Percentiles rank a stretch among this genome's conserved stretches.
These are phyloP conservation scores for Corythornis madagascariensis DNA, from an alignment of 2,113 vertebrate species.

Conservation along the genomic window DNA sequence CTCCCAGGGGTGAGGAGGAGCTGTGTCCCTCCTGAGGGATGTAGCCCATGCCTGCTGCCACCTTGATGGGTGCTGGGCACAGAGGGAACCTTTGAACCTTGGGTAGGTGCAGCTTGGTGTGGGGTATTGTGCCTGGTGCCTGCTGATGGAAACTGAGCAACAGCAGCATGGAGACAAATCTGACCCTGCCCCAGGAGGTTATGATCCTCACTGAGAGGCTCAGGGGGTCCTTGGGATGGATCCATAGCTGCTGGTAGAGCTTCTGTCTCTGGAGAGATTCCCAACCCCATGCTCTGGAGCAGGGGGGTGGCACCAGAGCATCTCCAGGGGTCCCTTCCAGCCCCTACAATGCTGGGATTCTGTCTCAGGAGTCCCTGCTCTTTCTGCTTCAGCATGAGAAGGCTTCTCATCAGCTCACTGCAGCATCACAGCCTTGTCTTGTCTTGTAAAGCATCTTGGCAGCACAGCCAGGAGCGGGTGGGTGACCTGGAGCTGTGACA, in stretches of 20 bases:
- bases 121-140: rapidly evolving
- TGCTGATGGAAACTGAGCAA: neutral
- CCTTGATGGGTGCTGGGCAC: neutral
- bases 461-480: neutral
- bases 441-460: neutral
- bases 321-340: no score
- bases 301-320: no score
- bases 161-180: neutral
- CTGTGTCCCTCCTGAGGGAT: neutral
- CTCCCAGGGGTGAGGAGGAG: neutral
- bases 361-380: neutral
- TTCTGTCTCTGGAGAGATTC: no score
- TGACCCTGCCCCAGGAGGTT: neutral
- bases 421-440: neutral
- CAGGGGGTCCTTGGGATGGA: neutral
- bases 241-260: neutral
- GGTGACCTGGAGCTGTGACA: neutral
- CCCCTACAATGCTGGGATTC: no score
- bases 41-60: neutral
- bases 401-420: neutral
- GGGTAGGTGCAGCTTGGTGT: neutral
- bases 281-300: no score
- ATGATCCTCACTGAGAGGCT: neutral
- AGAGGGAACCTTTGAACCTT: neutral
- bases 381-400: neutral